phyloP scores from a whole-genome alignment of 2,113 vertebrate genomes.

The Siniperca chuatsi region DNA sequence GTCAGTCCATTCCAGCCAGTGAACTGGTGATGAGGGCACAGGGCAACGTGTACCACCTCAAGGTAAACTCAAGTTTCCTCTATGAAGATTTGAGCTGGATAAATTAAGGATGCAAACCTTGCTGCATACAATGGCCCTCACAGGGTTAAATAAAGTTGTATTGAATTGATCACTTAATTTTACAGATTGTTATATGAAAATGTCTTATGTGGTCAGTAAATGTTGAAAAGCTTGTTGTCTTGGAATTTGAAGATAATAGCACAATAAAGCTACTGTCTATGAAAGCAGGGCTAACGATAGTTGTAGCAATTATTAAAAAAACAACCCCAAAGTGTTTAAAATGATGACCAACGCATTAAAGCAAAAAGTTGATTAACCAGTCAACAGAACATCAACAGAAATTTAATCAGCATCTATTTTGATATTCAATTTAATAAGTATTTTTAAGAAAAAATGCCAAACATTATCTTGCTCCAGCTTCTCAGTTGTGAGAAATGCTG shows the following conservation, averaged over 20 bases:
- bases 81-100: neutral
- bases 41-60: conserved; percentile 99
- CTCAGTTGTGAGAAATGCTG: neutral
- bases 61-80: conserved; percentile 84
- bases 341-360: neutral
- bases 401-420: neutral
- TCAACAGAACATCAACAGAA: neutral
- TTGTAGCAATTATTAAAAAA: neutral
- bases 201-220: neutral
- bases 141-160: neutral
- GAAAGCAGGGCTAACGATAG: neutral
- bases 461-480: neutral
- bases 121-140: neutral
- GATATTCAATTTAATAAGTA: neutral
- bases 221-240: neutral
- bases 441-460: neutral
- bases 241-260: neutral
- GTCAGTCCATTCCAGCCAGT: conserved; percentile 98
- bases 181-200: neutral
- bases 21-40: conserved; percentile 99
- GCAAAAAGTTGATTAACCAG: neutral
- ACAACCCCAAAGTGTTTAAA: neutral
- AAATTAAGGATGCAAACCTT: neutral
- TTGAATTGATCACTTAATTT: neutral
- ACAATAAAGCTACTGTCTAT: neutral